Percentiles rank a stretch among this genome's conserved stretches.
phyloP scores from a whole-genome alignment of 2,888 invertebrate species.

The Nudaria mundana region DNA sequence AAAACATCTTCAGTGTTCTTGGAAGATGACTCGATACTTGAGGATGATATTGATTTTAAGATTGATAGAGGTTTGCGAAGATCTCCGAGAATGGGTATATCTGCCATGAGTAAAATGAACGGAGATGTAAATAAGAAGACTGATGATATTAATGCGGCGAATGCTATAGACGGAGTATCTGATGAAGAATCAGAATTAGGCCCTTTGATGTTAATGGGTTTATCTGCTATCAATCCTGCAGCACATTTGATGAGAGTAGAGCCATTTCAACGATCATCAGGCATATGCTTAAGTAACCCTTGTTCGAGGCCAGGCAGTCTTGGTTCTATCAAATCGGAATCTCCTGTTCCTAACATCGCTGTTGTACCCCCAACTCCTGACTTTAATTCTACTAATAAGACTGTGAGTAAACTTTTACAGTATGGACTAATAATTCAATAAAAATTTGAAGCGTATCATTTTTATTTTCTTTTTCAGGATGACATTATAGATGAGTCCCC shows the following conservation, averaged over 20 bases:
- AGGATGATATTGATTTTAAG: conserved; percentile 67
- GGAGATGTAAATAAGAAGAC: conserved; percentile 73
- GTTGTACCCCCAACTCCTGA: conserved; percentile 89
- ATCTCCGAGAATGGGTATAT: conserved; percentile 73
- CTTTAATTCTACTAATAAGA: conserved; percentile 66
- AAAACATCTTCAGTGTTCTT: conserved; percentile 73
- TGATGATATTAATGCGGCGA: conserved; percentile 65
- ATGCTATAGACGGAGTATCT: conserved; percentile 55
- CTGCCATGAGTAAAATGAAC: conserved; percentile 74
- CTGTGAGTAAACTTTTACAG: conserved; percentile 52
- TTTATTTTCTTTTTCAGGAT: conserved; percentile 49
- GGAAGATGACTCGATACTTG: conserved; percentile 67
- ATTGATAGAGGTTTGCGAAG: conserved; percentile 67
- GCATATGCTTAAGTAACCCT: conserved; percentile 43
- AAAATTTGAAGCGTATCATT: neutral
- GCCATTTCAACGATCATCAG: conserved; percentile 70
- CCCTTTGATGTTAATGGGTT: conserved; percentile 85
- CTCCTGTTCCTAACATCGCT: conserved; percentile 85
- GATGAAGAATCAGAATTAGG: conserved; percentile 83
- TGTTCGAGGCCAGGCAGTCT: conserved; percentile 75
- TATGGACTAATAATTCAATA: neutral
- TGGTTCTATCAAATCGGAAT: conserved; percentile 62
- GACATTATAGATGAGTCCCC: conserved; percentile 84
- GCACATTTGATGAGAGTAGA: conserved; percentile 82
- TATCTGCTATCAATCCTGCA: conserved; percentile 83